phyloP scores from a whole-genome alignment of 2,113 vertebrate species.

The Mirounga angustirostris region DNA sequence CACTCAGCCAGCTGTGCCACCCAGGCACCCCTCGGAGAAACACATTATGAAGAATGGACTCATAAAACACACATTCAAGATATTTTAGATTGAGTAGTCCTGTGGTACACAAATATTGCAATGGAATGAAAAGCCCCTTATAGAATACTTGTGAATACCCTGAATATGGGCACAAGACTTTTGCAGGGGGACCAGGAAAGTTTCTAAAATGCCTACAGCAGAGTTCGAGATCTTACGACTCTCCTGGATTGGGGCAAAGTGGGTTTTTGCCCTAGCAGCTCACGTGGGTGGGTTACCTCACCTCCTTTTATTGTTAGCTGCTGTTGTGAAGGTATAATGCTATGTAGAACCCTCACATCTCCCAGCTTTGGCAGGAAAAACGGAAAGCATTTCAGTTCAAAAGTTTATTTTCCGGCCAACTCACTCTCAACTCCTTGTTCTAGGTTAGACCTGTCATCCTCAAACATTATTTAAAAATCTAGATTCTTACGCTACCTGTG shows the following conservation, averaged over 20 bases:
- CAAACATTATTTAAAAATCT: slow-evolving; percentile 27
- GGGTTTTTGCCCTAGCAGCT: too few relatives aligned
- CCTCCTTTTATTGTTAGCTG: not conserved
- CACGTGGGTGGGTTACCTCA: rapidly evolving
- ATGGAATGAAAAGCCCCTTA: not conserved
- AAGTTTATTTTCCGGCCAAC: slow-evolving; percentile 3
- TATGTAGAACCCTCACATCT: not conserved
- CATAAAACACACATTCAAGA: not conserved
- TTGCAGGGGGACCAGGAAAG: not conserved
- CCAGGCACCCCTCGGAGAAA: not conserved
- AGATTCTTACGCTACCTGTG: not conserved
- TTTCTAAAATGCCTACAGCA: not conserved
- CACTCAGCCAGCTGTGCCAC: not conserved
- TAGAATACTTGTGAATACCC: not conserved
- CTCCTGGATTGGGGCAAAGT: not conserved
- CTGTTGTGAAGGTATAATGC: not conserved
- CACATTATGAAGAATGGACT: not conserved
- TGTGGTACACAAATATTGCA: not conserved
- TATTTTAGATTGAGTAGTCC: slow-evolving; percentile 45
- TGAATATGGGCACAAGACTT: not conserved
- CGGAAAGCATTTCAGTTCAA: not conserved
- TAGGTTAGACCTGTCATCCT: slow-evolving; percentile 14
- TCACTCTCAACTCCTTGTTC: not conserved
- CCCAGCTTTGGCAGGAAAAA: not conserved
- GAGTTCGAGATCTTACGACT: rapidly evolving